phyloP scores from a whole-genome alignment of 1,140 invertebrate species.

The Drusus annulatus region DNA sequence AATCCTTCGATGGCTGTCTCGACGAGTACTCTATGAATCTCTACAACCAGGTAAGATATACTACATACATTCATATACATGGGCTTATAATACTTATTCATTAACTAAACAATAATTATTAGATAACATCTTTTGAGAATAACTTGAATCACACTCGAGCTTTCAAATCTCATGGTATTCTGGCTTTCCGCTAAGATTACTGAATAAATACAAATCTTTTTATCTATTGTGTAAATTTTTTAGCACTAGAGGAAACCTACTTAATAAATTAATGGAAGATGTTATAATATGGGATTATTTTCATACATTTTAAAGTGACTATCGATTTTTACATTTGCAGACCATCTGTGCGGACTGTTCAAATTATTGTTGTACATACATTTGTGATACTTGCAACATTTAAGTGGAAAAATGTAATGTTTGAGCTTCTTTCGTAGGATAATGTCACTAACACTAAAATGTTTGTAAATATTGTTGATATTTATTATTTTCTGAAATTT shows the following conservation, averaged over 20 bases:
- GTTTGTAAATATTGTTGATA: constrained; percentile 22
- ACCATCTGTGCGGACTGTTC: constrained; percentile 3
- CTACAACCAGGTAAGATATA: constrained; percentile 42
- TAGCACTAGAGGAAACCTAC: background rate
- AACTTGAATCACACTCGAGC: too few species aligned
- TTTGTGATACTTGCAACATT: constrained; percentile 10
- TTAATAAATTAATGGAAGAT: constrained; percentile 8
- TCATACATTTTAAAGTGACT: constrained; percentile 24
- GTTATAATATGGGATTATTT: background rate
- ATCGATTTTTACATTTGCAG: constrained; percentile 15
- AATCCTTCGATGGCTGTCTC: constrained; percentile 28
- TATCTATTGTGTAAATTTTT: too few species aligned
- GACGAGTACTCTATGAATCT: constrained; percentile 38
- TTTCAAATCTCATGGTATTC: too few species aligned
- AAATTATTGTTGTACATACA: constrained; percentile 28
- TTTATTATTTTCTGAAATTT: background rate
- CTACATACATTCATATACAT: too few species aligned
- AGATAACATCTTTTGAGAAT: too few species aligned
- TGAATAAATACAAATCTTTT: too few species aligned
- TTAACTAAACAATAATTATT: too few species aligned
- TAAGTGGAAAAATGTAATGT: background rate
- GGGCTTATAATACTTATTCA: too few species aligned
- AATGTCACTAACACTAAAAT: constrained; percentile 25
- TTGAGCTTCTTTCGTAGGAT: background rate
- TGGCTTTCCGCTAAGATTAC: too few species aligned